These are phyloP conservation scores for Pherbina coryleti DNA, from an alignment of 2,888 invertebrate species.

Conservation along the genomic window DNA sequence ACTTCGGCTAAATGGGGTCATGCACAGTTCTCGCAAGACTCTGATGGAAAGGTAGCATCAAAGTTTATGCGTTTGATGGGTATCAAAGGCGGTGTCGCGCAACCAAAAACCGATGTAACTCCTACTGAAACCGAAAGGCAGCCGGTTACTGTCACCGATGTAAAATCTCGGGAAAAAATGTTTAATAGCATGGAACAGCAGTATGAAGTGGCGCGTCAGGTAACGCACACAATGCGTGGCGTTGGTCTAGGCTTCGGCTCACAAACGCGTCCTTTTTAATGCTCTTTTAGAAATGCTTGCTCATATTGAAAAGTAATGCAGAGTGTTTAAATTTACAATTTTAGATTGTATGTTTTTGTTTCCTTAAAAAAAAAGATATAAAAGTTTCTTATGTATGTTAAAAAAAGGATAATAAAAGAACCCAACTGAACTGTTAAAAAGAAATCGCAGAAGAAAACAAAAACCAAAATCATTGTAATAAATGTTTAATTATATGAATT, in stretches of 20 bases:
- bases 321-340: neutral
- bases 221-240: conserved; percentile 95
- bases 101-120: conserved; percentile 23
- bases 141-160: conserved; percentile 55
- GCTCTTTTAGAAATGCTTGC: no score
- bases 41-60: conserved; percentile 90
- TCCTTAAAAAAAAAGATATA: neutral
- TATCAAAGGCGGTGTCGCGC: conserved; percentile 70
- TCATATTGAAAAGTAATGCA: neutral
- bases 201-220: conserved; percentile 94
- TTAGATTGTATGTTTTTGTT: neutral
- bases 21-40: conserved; percentile 89
- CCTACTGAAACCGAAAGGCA: conserved; percentile 25
- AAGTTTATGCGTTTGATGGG: conserved; percentile 98
- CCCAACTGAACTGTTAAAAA: no score
- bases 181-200: conserved; percentile 95
- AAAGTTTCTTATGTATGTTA: neutral
- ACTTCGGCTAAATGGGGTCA: conserved; percentile 78
- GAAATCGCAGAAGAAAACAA: no score
- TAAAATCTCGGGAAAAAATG: conserved; percentile 78
- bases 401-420: neutral
- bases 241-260: conserved; percentile 84
- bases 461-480: no score
- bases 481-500: no score
- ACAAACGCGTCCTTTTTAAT: conserved; percentile 67